Evolutionary conservation across 2,113 vertebrate genomes (phyloP).

Genomic region (Sterrhoptilus dennistouni): DNA sequence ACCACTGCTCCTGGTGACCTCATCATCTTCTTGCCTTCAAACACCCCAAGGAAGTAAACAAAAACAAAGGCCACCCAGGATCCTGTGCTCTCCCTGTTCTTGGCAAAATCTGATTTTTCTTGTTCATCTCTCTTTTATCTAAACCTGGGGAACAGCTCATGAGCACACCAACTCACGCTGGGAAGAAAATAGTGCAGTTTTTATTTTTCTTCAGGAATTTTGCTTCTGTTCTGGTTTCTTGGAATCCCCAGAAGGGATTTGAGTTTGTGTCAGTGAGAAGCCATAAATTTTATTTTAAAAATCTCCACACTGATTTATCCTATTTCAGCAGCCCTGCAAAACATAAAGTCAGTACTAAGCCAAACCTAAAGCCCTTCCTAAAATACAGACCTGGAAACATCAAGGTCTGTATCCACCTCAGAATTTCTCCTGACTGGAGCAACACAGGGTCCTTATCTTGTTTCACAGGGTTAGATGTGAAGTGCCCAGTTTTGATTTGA

Average conservation of each 20-base stretch:
- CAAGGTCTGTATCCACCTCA: not conserved
- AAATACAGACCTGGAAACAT: not conserved
- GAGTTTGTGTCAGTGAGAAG: not conserved
- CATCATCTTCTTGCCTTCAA: not conserved
- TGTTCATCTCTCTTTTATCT: not conserved
- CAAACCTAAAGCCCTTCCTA: not conserved
- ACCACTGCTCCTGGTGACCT: accelerated
- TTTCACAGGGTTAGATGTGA: not conserved
- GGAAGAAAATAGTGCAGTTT: not conserved
- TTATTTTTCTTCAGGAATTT: not conserved
- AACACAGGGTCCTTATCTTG: not conserved
- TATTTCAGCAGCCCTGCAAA: not conserved
- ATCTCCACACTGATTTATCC: not conserved
- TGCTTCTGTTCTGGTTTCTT: not conserved
- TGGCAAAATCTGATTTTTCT: not conserved
- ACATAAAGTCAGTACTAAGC: not conserved
- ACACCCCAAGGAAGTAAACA: not conserved
- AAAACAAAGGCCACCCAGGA: not conserved
- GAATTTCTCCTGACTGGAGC: not conserved
- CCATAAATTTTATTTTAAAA: not conserved
- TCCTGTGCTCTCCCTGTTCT: not conserved
- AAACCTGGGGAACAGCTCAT: accelerated
- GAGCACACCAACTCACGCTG: accelerated
- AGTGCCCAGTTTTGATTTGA: not conserved
- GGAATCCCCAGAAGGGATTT: not conserved